Evolutionary conservation across 2,113 vertebrate genomes (phyloP), one percentile per base, ranked within the genome.

Genomic region (Corydoras maculifer): DNA sequence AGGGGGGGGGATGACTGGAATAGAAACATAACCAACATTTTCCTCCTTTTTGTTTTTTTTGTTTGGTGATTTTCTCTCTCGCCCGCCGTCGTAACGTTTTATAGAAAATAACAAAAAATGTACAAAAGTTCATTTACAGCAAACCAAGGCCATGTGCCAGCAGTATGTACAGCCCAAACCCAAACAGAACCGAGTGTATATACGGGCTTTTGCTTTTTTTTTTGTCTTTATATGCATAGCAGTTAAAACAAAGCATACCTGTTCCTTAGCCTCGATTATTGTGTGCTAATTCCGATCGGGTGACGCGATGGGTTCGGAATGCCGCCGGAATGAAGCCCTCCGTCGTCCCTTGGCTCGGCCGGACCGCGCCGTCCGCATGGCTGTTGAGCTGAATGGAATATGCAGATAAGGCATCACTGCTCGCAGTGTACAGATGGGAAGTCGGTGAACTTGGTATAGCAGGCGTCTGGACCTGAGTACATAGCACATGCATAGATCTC

Each of bases 121-220:
- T 98, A 98, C 85, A 91, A 96, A 99, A 98, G 92, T 93, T 94
- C 87, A 96, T 99, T 95, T 98, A 98, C 96, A 98, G 94, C 91
- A 91, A 95, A 93, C 92, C 93, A 96, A 96, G 94, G 92, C 93
- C 93, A 92, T 94, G 91, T 92, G 92, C 92, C 93, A 92, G 93
- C 92, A 15, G 85, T 97, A 97, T 98, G 83, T 98, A 98, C 96
- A 98, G 90, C 94, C 90, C 72, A 85, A 89, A 90, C 88, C 92
- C 88, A 87, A 92, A 91, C 88, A 88, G 91, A 88, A 88, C 89
- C 85, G 90, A 91, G 87, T 87, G 85, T 88, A 53, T 79, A 83
- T 82, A 25, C 18, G 18, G 18, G 18, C 1, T 1, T 25, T 25
- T 25, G 79, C 83, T 76, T 85, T 85, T 87, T 84, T 43, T 82